Evolutionary conservation across 2,113 vertebrate genomes (phyloP).

Genomic region (Mus musculus): GRCm39 chrX:160540501-160541000

Average conservation of each 20-base stretch:
- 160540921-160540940: constrained; percentile 70
- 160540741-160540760: background rate
- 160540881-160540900: constrained; percentile 61
- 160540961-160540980: constrained; percentile 28
- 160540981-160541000: constrained; percentile 47
- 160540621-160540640: background rate
- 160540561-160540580: background rate
- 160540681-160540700: background rate
- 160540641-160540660: constrained; percentile 2
- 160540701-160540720: constrained; percentile 40
- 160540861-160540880: background rate
- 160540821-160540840: too few species aligned
- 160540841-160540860: background rate
- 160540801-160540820: background rate
- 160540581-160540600: constrained; percentile 12
- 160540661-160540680: background rate
- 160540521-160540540: background rate
- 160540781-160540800: accelerated
- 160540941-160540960: constrained; percentile 44
- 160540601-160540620: background rate
- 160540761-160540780: background rate
- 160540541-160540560: constrained; percentile 28
- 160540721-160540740: constrained; percentile 32
- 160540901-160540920: constrained; percentile 75
- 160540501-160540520: background rate